These are phyloP conservation scores for Aleiodes testaceus DNA, from an alignment of 2,888 invertebrate genomes.

Conservation along the genomic window DNA sequence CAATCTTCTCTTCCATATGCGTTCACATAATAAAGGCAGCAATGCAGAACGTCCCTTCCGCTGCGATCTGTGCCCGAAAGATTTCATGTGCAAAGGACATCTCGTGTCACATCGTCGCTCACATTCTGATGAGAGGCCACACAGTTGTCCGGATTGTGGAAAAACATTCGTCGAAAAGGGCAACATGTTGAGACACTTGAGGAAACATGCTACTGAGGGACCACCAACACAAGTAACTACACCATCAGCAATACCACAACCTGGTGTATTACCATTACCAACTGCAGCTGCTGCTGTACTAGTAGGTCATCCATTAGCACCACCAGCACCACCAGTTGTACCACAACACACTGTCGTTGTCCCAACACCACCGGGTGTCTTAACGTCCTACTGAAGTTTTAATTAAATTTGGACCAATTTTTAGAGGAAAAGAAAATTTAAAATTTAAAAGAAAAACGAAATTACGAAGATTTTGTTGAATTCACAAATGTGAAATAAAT, in stretches of 20 bases:
- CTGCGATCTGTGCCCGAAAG: constrained; percentile 89
- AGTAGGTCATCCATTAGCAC: constrained; percentile 69
- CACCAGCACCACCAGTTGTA: constrained; percentile 67
- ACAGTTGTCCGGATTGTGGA: constrained; percentile 82
- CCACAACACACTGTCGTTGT: constrained; percentile 76
- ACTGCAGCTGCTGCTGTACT: constrained; percentile 65
- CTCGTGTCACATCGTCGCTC: constrained; percentile 87
- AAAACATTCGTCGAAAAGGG: constrained; percentile 88
- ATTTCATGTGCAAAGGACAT: constrained; percentile 92
- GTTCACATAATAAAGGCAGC: constrained; percentile 86
- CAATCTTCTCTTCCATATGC: constrained; percentile 88
- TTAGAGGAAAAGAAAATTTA: constrained; percentile 16
- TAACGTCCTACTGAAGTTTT: constrained; percentile 73
- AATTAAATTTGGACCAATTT: constrained; percentile 38
- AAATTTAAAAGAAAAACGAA: too few relatives aligned
- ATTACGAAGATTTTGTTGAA: constrained; percentile 27
- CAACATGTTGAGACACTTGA: constrained; percentile 83
- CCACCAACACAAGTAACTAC: constrained; percentile 70
- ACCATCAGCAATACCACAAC: constrained; percentile 67
- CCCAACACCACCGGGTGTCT: constrained; percentile 75
- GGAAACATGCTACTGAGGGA: constrained; percentile 79
- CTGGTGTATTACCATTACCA: constrained; percentile 68
- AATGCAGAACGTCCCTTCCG: constrained; percentile 81
- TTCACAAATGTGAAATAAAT: constrained; percentile 15
- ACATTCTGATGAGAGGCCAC: constrained; percentile 79